Evolutionary conservation across 2,888 invertebrate species (phyloP).

Genomic region (Palloptera scutellata): DNA sequence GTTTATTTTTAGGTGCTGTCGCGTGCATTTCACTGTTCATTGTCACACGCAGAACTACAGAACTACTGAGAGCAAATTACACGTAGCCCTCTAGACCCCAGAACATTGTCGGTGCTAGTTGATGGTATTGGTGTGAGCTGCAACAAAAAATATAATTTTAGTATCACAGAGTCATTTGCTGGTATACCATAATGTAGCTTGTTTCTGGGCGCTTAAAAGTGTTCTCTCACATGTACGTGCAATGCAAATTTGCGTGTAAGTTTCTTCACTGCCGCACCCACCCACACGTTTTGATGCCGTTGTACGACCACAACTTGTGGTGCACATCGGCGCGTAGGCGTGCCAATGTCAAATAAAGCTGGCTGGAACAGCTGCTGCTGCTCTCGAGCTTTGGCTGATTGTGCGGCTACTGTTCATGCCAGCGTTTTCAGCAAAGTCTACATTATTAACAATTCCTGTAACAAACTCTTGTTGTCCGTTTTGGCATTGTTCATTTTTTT

Average conservation of each 20-base stretch:
- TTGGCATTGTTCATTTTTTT: no score
- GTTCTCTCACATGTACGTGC: constrained; percentile 16
- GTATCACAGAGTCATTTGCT: constrained; percentile 22
- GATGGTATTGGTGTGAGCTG: constrained; percentile 22
- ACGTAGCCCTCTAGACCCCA: not conserved
- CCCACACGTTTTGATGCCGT: constrained; percentile 55
- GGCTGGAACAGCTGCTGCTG: no score
- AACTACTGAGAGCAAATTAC: no score
- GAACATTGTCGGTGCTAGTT: constrained; percentile 23
- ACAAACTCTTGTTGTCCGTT: constrained; percentile 44
- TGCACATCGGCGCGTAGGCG: constrained; percentile 49
- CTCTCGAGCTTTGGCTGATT: constrained; percentile 45
- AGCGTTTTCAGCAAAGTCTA: constrained; percentile 32
- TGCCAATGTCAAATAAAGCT: constrained; percentile 50
- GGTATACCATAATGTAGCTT: constrained; percentile 11
- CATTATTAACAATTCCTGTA: constrained; percentile 58
- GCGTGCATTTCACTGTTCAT: constrained; percentile 36
- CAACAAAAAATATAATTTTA: not conserved
- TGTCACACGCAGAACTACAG: constrained; percentile 43
- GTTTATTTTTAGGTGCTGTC: constrained; percentile 24
- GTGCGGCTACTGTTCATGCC: constrained; percentile 48
- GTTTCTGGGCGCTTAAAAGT: constrained; percentile 12
- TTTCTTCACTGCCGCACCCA: constrained; percentile 53
- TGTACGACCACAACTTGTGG: constrained; percentile 43
- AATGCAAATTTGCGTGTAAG: constrained; percentile 36